Evolutionary conservation across 2,113 vertebrate species (phyloP), one percentile per base, ranked within the genome.

Genomic region (Aspiorhynchus laticeps): DNA sequence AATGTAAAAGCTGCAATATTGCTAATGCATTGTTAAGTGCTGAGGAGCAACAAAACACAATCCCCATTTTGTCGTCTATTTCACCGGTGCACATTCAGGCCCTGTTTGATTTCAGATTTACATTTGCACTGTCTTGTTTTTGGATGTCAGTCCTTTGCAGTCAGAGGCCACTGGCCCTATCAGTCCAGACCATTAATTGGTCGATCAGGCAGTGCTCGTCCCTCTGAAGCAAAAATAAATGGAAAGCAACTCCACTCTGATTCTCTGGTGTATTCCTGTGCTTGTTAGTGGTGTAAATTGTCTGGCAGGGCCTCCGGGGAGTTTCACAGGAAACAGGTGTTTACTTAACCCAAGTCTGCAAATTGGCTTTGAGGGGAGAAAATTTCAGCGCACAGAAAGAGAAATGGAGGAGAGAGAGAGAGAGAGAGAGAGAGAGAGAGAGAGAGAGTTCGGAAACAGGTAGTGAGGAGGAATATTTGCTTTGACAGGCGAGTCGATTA

Each of bases 251-350:
- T 36, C 33, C 24, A 38, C 65, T 71, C 21, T 36, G 59, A 14
- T 28, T 77, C 87, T 81, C 80, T 74, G 85, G 86, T 90, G 88
- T 86, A 88, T 85, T 87, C 86, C 81, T 86, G 69, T 85, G 86
- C 90, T 91, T 88, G 89, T 90, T 90, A 90, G 89, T 82, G 80
- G 87, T 76, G 80, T 84, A 85, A 92, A 89, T 91, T 90, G 80
- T 90, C 81, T 86, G 80, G 63, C 4, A 48, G 33, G 31, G 36
- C 87, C 85, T 87, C 46, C 4, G 12, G 87, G 78, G 81, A 65
- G 53, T 74, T 86, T 53, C 74, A 33, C 38, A 83, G 83, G 85
- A 88, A 90, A 88, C 90, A 91, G 88, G 91, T 90, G 90, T 90
- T 90, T 89, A 88, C 83, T 90, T 90, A 88, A 88, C 86, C 85